Evolutionary conservation across 2,888 invertebrate species (phyloP), one percentile per base, ranked within the genome.

Genomic region (Cheilosia scutellata): DNA sequence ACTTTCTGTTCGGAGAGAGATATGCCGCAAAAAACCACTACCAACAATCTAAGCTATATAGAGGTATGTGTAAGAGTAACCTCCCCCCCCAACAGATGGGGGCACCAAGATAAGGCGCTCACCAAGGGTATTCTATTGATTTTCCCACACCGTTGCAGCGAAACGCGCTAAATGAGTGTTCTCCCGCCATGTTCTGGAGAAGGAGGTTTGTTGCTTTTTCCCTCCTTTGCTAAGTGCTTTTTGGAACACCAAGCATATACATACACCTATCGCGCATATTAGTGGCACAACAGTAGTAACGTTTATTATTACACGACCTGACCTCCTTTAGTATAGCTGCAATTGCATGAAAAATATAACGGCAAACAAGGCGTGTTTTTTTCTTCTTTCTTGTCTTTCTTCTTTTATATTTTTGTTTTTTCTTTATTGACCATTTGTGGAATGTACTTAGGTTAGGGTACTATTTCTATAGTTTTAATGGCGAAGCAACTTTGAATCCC

Each of bases 141-240:
- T 84, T 84, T 75, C 79, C 20, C 79, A 70, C 57, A 53, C 84
- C 74, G 25, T n/a, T 57, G 6, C 11, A 47, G 49, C n/a, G 27
- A 27, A 27, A 33, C 16, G 49, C 31, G 16, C 55, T 62, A 57
- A 77, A 82, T 75, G 76, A 66, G 76, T 71, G 20, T 31, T 76
- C 60, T 37, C 53, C 53, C 51, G 37, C 6, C 62, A 72, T 44
- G 72, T 53, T 53, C 40, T 31, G 49, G 53, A 60, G 63, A 44
- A 58, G 16, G 55, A 7, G 25, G 27, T 42, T 63, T 13, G 4
- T 71, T 13, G 29, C 53, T 20, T 65, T 33, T 29, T 44, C 27
- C 68, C 53, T 60, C 51, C 47, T 62, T 72, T 63, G 63, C 83
- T 84, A 84, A 84, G 79, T 84, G 78, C 84, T 84, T 75, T 84